These are phyloP conservation scores for Eudemis profundana DNA, from an alignment of 2,888 invertebrate genomes.

Conservation along the genomic window DNA sequence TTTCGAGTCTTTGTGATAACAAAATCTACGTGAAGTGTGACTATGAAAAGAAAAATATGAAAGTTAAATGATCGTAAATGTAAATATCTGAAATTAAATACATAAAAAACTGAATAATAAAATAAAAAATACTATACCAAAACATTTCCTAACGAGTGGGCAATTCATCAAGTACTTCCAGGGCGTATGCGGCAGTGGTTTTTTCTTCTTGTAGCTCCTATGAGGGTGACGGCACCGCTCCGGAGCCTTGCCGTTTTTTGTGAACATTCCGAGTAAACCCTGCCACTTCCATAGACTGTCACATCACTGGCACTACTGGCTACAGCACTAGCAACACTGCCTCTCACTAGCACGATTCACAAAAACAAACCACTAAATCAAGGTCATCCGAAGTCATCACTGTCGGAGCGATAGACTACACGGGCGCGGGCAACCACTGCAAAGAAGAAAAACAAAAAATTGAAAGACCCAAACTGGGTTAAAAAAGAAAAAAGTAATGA, in stretches of 20 bases:
- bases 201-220: constrained; percentile 83
- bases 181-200: constrained; percentile 81
- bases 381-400: constrained; percentile 80
- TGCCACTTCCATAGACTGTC: constrained; percentile 80
- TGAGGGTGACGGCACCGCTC: constrained; percentile 79
- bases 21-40: no score
- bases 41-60: constrained; percentile 5
- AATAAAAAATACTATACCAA: constrained; percentile 80
- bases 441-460: constrained; percentile 81
- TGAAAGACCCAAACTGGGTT: constrained; percentile 57
- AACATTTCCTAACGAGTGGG: constrained; percentile 86
- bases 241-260: constrained; percentile 80
- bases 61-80: background rate
- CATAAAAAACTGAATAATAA: constrained; percentile 51
- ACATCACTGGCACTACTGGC: constrained; percentile 72
- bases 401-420: constrained; percentile 69
- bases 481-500: constrained; percentile 53
- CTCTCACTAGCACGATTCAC: constrained; percentile 73
- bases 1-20: constrained; percentile 1
- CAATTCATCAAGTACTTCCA: constrained; percentile 86
- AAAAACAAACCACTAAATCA: constrained; percentile 69
- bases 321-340: constrained; percentile 60
- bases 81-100: constrained; percentile 11
- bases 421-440: constrained; percentile 76
- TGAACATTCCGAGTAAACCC: constrained; percentile 81